A percentile compares a stretch with the other conserved stretches of the same genome.
Conservation (phyloP, 1,140 invertebrate genomes). For the Araneus ventricosus region DNA sequence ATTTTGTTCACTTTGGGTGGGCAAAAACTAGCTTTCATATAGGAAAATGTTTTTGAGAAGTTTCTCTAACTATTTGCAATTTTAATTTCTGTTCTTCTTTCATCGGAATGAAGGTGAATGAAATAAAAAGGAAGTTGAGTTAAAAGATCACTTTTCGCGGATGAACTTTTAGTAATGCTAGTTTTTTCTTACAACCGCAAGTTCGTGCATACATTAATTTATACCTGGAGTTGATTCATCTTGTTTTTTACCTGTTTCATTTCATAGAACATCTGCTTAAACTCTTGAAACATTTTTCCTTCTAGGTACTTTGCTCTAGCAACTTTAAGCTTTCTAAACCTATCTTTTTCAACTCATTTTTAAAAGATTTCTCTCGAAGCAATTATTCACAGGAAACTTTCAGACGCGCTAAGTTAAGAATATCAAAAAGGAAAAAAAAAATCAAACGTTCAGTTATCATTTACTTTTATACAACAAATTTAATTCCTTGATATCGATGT, state of each 20-base stretch:
- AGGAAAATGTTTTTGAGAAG: neutral
- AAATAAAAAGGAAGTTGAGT: neutral
- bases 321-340: too few species aligned
- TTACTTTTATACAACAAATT: too few species aligned
- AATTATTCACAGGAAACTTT: too few species aligned
- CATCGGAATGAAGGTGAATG: neutral
- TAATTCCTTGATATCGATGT: too few species aligned
- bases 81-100: neutral
- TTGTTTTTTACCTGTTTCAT: neutral
- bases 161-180: neutral
- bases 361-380: too few species aligned
- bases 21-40: neutral
- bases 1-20: neutral
- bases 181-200: neutral
- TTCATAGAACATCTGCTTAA: too few species aligned
- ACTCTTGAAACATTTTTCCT: too few species aligned
- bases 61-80: neutral
- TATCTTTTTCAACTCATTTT: too few species aligned
- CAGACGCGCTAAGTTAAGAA: too few species aligned
- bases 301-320: too few species aligned
- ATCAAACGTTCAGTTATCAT: too few species aligned
- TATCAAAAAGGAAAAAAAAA: too few species aligned
- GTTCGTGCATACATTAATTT: neutral
- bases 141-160: neutral
- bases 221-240: neutral